Evolutionary conservation across 2,888 invertebrate species (phyloP), one percentile per base, ranked within the genome.

Genomic region (Ennomos erosarius): DNA sequence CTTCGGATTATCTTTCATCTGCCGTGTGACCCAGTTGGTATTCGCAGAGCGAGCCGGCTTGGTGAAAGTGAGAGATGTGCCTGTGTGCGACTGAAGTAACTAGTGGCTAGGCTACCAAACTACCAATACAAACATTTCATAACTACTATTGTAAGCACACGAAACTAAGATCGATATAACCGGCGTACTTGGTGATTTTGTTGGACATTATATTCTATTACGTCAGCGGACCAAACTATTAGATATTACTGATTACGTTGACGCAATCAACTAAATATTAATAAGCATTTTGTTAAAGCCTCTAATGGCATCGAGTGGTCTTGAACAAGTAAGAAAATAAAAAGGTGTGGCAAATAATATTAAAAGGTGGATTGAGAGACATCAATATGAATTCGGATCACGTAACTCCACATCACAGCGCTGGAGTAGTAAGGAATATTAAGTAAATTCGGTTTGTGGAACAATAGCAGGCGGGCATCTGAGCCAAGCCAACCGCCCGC

Each of bases 31-130:
- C 85, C 71, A 82, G 80, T 78, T 85, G 76, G 74, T 73, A 69
- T 68, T 67, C 64, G 70, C 71, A 71, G 74, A 73, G 69, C 71
- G 73, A 72, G 68, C 70, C 70, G 75, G 75, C 78, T 74, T 71
- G 84, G 89, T 87, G 90, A 90, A 90, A 90, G 90, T 88, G 82
- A 79, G 78, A 82, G 84, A 88, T 82, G 76, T 75, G 73, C 69
- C 71, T 71, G 71, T 70, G 70, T 73, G 74, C 75, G 74, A 72
- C 76, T 77, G 76, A 76, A 81, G 73, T 74, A 66, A 75, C 72
- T 75, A 77, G 73, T 76, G 74, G 73, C 40, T 35, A 16, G 74
- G 71, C 13, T 44, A 11, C 39, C 13, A 45, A 49, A 11, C 71
- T 69, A 64, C 70, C 72, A 81, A 78, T 79, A 79, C 76, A 82